Evolutionary conservation across 2,113 vertebrate genomes (phyloP).

Genomic region (Peromyscus californicus): DNA sequence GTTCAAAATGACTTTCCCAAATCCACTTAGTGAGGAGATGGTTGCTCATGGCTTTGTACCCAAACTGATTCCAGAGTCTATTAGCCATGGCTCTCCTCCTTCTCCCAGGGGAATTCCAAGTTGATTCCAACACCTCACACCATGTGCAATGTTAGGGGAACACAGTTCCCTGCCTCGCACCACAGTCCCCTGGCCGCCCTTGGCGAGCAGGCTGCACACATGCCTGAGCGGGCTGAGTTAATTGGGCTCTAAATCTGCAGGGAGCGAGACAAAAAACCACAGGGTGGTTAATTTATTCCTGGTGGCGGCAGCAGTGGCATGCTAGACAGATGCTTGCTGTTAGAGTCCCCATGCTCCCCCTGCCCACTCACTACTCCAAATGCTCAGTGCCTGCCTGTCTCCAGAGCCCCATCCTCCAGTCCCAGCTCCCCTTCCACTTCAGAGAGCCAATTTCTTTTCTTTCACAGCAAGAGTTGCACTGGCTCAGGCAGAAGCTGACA

Average conservation of each 20-base stretch:
- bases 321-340: slow-evolving; percentile 18
- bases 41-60: neutral
- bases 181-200: neutral
- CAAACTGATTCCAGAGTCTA: neutral
- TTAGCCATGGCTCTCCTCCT: neutral
- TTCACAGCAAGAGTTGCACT: neutral
- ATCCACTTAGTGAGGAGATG: neutral
- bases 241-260: neutral
- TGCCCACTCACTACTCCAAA: neutral
- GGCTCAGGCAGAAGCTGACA: neutral
- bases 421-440: neutral
- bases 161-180: neutral
- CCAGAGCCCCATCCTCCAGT: neutral
- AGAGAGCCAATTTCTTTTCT: neutral
- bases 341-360: neutral
- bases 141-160: neutral
- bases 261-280: neutral
- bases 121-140: rapidly evolving
- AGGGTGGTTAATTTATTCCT: neutral
- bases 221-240: neutral
- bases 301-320: neutral
- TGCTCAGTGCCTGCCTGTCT: neutral
- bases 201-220: neutral
- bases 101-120: neutral
- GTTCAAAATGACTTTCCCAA: slow-evolving; percentile 31